phyloP scores from a whole-genome alignment of 2,797 vertebrate genomes.

The Arnoldichthys spilopterus region DNA sequence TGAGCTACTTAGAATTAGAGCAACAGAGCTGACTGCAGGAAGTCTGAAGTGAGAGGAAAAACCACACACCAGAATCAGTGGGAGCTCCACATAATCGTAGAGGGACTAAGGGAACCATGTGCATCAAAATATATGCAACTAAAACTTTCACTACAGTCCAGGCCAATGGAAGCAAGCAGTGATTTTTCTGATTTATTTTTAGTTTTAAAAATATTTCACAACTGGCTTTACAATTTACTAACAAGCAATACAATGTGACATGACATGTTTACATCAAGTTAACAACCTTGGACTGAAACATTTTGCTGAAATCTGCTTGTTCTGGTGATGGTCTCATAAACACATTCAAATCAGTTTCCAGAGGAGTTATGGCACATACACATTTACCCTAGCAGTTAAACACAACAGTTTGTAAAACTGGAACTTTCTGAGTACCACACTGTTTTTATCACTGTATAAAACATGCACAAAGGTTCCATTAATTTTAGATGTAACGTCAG shows the following conservation, averaged over 20 bases:
- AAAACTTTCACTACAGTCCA: not conserved
- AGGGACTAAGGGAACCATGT: conserved; percentile 27
- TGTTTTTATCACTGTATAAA: no score
- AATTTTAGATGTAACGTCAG: no score
- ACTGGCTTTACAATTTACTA: no score
- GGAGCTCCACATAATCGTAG: conserved; percentile 18
- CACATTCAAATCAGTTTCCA: no score
- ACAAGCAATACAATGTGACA: not conserved
- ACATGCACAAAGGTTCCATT: no score
- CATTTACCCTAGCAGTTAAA: no score
- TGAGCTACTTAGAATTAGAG: conserved; percentile 45
- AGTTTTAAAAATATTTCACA: not conserved
- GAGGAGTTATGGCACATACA: no score
- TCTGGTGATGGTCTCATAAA: no score
- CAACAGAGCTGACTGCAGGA: conserved; percentile 36
- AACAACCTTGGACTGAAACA: no score
- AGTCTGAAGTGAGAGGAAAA: conserved; percentile 32
- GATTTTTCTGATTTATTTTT: not conserved
- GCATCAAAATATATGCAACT: not conserved
- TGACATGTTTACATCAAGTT: not conserved
- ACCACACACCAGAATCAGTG: conserved; percentile 20
- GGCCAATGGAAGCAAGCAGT: not conserved
- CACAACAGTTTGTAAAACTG: no score
- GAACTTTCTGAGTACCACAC: no score
- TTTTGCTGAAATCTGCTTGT: no score